Evolutionary conservation across 2,888 invertebrate genomes (phyloP).

Genomic region (Thymelicus lineola): DNA sequence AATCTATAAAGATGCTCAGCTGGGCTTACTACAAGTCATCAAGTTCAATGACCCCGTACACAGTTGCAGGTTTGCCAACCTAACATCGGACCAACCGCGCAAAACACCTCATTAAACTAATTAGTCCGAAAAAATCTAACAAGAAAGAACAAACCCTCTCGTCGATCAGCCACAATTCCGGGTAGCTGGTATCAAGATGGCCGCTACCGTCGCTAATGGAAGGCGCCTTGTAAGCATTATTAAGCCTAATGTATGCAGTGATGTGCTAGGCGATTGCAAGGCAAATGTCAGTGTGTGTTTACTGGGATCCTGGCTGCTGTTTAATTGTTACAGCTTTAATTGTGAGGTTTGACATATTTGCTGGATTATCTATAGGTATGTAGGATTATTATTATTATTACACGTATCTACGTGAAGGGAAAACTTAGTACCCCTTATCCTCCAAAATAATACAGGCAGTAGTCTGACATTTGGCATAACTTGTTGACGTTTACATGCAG

Average conservation of each 20-base stretch:
- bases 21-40: not conserved
- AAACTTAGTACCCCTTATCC: too few relatives aligned
- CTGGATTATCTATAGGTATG: too few relatives aligned
- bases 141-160: conserved; percentile 60
- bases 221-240: conserved; percentile 79
- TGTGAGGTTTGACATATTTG: conserved; percentile 20
- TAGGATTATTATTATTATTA: too few relatives aligned
- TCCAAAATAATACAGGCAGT: too few relatives aligned
- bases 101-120: conserved; percentile 78
- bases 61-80: not conserved
- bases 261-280: conserved; percentile 68
- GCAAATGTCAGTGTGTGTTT: conserved; percentile 71
- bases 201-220: conserved; percentile 70
- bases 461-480: too few relatives aligned
- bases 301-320: conserved; percentile 36
- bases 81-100: conserved; percentile 31
- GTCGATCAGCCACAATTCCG: conserved; percentile 61
- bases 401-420: too few relatives aligned
- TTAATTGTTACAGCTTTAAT: conserved; percentile 34
- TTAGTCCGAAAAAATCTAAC: conserved; percentile 71
- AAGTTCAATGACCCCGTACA: not conserved
- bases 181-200: conserved; percentile 74
- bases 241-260: conserved; percentile 82
- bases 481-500: too few relatives aligned
- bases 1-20: too few relatives aligned